These are phyloP conservation scores for Lepas anatifera DNA, from an alignment of 2,888 invertebrate species.

Conservation along the genomic window DNA sequence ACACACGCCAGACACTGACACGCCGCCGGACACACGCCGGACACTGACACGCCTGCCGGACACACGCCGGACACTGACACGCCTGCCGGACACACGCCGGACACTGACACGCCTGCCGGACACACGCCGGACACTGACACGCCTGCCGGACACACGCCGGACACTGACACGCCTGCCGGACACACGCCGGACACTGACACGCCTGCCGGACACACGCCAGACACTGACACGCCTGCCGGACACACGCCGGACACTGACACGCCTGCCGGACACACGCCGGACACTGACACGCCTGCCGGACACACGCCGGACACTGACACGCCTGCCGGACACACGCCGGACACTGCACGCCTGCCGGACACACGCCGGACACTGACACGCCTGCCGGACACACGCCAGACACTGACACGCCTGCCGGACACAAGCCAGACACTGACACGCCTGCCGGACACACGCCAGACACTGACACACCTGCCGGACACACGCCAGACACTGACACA, in stretches of 20 bases:
- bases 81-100: slow-evolving; percentile 33
- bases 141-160: slow-evolving; percentile 33
- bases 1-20: too few relatives aligned
- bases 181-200: slow-evolving; percentile 31
- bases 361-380: slow-evolving; percentile 34
- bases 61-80: slow-evolving; percentile 31
- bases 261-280: slow-evolving; percentile 33
- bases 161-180: slow-evolving; percentile 40
- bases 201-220: slow-evolving; percentile 33
- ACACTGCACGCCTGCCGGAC: slow-evolving; percentile 39
- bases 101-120: slow-evolving; percentile 40
- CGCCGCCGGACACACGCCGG: too few relatives aligned
- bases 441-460: slow-evolving; percentile 32
- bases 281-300: slow-evolving; percentile 40
- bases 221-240: slow-evolving; percentile 40
- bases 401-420: slow-evolving; percentile 39
- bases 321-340: slow-evolving; percentile 33
- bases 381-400: slow-evolving; percentile 32
- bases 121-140: slow-evolving; percentile 31
- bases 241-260: slow-evolving; percentile 31
- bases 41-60: slow-evolving; percentile 40
- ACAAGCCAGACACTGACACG: slow-evolving; percentile 34
- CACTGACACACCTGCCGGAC: slow-evolving; percentile 39
- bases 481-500: slow-evolving; percentile 34
- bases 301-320: slow-evolving; percentile 31